phyloP scores from a whole-genome alignment of 2,888 invertebrate genomes.

The Heterodera filipjevi region DNA sequence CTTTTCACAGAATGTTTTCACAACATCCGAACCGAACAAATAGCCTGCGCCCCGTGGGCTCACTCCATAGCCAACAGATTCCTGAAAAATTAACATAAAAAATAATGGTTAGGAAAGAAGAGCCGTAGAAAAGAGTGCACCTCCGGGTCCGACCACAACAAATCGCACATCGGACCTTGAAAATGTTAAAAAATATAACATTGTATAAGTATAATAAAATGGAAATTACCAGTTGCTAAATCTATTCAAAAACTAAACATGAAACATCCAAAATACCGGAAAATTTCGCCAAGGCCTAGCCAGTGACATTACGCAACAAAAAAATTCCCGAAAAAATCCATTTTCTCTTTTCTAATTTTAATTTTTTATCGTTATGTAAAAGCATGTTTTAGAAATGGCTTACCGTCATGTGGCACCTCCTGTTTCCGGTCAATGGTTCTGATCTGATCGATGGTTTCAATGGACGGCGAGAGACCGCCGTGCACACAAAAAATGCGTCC shows the following conservation, averaged over 20 bases:
- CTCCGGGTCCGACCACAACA: conserved; percentile 98
- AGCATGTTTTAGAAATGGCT: too few species aligned
- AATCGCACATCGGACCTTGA: conserved; percentile 96
- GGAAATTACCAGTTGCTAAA: too few species aligned
- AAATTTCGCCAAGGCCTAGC: too few species aligned
- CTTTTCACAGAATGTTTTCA: conserved; percentile 80
- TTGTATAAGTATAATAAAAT: too few species aligned
- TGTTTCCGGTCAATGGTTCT: conserved; percentile 97
- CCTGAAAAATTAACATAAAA: conserved; percentile 63
- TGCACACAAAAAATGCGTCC: conserved; percentile 92
- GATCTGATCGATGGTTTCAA: conserved; percentile 97
- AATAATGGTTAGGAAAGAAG: too few species aligned
- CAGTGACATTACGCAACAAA: too few species aligned
- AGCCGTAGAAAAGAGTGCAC: too few species aligned
- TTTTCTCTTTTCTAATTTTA: too few species aligned
- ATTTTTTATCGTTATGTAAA: background rate
- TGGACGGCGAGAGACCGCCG: conserved; percentile 95
- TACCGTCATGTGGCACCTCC: conserved; percentile 71
- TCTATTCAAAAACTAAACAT: too few species aligned
- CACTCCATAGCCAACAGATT: conserved; percentile 80
- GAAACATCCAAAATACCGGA: too few species aligned
- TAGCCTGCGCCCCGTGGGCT: conserved; percentile 98
- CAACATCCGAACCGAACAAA: conserved; percentile 79
- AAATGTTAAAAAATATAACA: too few species aligned
- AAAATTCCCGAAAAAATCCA: too few species aligned